A percentile compares a stretch with the other conserved stretches of the same genome.
These are phyloP conservation scores for Microdon myrmicae DNA, from an alignment of 2,888 invertebrate genomes.

Conservation along the genomic window DNA sequence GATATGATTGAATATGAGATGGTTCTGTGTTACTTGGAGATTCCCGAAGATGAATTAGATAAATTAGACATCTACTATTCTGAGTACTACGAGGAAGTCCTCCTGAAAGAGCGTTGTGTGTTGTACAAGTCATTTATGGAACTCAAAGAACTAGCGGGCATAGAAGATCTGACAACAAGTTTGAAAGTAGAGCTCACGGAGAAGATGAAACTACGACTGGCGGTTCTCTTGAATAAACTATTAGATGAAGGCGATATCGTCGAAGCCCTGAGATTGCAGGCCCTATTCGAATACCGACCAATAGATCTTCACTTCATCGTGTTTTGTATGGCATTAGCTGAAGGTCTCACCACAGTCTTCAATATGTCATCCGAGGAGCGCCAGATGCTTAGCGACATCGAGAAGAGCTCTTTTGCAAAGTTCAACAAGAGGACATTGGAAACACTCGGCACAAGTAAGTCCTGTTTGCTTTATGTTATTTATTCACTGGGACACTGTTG, in stretches of 20 bases:
- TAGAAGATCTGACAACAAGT: conserved; percentile 63
- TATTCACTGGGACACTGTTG: neutral
- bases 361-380: conserved; percentile 74
- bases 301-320: conserved; percentile 71
- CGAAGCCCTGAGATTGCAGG: conserved; percentile 70
- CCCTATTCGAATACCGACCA: conserved; percentile 65
- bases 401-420: conserved; percentile 64
- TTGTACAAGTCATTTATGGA: conserved; percentile 65
- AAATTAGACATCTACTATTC: conserved; percentile 62
- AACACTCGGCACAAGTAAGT: conserved; percentile 25
- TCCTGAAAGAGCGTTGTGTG: conserved; percentile 63
- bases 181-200: conserved; percentile 57
- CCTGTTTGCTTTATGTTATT: neutral
- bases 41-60: conserved; percentile 52
- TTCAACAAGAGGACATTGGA: conserved; percentile 64
- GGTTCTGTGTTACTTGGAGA: conserved; percentile 61
- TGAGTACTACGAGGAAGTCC: conserved; percentile 65
- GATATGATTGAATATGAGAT: conserved; percentile 67
- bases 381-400: conserved; percentile 68
- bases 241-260: conserved; percentile 70
- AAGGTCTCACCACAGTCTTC: conserved; percentile 70
- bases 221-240: conserved; percentile 67
- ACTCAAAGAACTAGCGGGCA: conserved; percentile 64
- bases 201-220: conserved; percentile 61
- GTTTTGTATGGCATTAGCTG: conserved; percentile 72